Evolutionary conservation across 2,113 vertebrate species (phyloP), one percentile per base, ranked within the genome.

Genomic region (Synchiropus splendidus): DNA sequence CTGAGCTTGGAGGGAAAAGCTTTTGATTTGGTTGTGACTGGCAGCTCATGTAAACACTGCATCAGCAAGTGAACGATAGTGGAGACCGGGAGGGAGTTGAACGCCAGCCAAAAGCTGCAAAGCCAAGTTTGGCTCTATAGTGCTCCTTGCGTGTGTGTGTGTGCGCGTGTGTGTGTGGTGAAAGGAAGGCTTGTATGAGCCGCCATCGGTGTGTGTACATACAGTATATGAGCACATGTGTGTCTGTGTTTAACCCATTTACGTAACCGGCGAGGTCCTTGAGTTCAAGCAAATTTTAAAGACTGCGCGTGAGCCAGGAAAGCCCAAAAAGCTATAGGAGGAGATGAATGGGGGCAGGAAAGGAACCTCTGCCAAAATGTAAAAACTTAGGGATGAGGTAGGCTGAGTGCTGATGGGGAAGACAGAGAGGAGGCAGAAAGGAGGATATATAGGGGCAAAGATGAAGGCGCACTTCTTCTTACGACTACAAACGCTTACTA

Each of bases 41-140:
- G 77, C 77, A 78, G 75, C 55, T 78, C 77, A 58, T 77, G 75
- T 78, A 80, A 77, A 78, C 73, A 77, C 61, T 63, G 67, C 69
- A 77, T 73, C 73, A 67, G 69, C 66, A 39, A 74, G 75, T 56
- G 49, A 67, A 70, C 56, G 45, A 74, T 70, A 70, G 76, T 67
- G 49, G 61, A 68, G 61, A 60, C 58, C n/a, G 56, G 45, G 61
- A 68, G 66, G 62, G 61, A 72, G 58, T 53, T 78, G 79, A 76
- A 70, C 18, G 15, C 16, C 58, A 67, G 76, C 79, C 79, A 79
- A 78, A 72, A 71, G 51, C 66, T 67, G 77, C 67, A 77, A 74
- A 73, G 68, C 63, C 58, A 72, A 74, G 70, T 74, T 70, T 75
- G 72, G 70, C 66, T 68, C 73, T 76, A 77, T 70, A 79, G 74